These are phyloP conservation scores for Ridgeia piscesae DNA, from an alignment of 1,140 invertebrate genomes.

Conservation along the genomic window DNA sequence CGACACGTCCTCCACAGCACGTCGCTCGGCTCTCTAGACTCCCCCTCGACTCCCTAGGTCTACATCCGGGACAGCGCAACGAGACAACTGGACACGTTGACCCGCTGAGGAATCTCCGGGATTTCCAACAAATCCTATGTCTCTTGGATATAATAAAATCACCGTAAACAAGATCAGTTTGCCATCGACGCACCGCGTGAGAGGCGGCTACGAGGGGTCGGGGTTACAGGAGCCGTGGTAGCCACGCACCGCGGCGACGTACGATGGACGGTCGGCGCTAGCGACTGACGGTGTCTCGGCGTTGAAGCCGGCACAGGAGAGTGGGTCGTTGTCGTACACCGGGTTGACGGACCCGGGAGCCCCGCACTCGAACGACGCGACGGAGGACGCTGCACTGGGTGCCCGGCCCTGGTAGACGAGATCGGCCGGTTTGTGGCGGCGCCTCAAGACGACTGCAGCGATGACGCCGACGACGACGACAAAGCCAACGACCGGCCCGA, in stretches of 20 bases:
- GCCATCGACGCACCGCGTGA: neutral
- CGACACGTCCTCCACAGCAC: too few relatives aligned
- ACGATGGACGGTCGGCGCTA: neutral
- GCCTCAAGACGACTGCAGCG: neutral
- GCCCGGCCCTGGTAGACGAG: neutral
- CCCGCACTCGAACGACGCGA: neutral
- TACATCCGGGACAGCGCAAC: too few relatives aligned
- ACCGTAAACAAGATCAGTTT: neutral
- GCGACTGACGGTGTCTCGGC: neutral
- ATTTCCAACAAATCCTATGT: too few relatives aligned
- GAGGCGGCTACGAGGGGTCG: neutral
- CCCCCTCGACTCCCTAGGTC: too few relatives aligned
- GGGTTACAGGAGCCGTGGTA: neutral
- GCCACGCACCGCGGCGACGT: neutral
- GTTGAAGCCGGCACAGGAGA: neutral
- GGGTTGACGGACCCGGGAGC: neutral
- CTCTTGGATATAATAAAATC: too few relatives aligned
- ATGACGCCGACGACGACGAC: neutral
- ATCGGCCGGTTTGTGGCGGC: neutral
- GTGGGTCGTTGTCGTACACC: neutral
- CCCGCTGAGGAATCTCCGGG: too few relatives aligned
- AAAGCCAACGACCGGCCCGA: neutral
- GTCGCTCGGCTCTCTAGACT: too few relatives aligned
- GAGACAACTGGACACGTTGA: too few relatives aligned
- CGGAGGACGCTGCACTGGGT: neutral